phyloP scores from a whole-genome alignment of 2,888 invertebrate species.

The Lycaena phlaeas region DNA sequence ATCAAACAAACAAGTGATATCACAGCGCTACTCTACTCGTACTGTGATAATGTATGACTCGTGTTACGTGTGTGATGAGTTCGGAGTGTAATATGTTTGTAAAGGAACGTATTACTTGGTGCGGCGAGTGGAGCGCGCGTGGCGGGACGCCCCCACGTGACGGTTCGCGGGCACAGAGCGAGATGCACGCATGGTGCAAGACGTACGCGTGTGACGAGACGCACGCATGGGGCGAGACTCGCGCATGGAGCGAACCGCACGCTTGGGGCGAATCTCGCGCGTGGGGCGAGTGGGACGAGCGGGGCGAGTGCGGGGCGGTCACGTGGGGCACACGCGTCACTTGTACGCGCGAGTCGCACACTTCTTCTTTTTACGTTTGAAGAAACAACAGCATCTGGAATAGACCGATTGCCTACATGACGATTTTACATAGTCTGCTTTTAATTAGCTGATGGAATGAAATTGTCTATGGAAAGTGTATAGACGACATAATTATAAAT shows the following conservation, averaged over 20 bases:
- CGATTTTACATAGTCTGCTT: constrained; percentile 67
- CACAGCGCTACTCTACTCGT: constrained; percentile 1
- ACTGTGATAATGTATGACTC: background rate
- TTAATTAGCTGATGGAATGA: constrained; percentile 31
- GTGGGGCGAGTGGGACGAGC: constrained; percentile 18
- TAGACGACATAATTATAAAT: no score
- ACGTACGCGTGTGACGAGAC: background rate
- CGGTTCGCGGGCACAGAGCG: background rate
- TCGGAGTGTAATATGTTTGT: constrained; percentile 9
- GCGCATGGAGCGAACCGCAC: background rate
- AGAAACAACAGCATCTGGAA: constrained; percentile 98
- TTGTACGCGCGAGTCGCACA: constrained; percentile 87
- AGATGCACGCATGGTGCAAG: background rate
- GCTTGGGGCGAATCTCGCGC: background rate
- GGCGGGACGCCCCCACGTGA: background rate
- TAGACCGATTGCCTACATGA: constrained; percentile 70
- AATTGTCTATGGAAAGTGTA: no score
- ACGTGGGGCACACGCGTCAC: constrained; percentile 78
- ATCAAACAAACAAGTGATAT: no score
- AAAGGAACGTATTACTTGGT: constrained; percentile 9
- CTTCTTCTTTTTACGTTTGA: constrained; percentile 99
- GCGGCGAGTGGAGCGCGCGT: background rate
- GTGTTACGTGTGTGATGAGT: constrained; percentile 1
- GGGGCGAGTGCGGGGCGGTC: constrained; percentile 28
- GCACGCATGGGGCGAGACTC: background rate